These are phyloP conservation scores for Gastrophysa polygoni DNA, from an alignment of 2,888 invertebrate genomes.

Conservation along the genomic window DNA sequence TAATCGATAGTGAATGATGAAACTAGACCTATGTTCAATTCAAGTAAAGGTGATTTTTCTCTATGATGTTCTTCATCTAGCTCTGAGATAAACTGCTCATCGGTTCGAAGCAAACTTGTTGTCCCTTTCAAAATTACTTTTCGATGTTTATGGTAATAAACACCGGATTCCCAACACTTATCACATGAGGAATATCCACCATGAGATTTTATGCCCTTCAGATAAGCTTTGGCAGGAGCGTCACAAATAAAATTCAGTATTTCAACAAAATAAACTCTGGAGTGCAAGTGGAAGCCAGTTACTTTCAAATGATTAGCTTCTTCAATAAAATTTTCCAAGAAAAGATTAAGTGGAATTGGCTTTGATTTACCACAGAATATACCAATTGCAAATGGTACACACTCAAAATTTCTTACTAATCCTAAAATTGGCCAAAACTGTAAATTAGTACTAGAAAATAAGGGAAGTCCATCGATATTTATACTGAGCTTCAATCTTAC, in stretches of 20 bases:
- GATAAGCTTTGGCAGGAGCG: constrained; percentile 15
- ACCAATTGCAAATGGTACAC: constrained; percentile 4
- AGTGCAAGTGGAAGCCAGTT: not conserved
- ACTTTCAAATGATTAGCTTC: not conserved
- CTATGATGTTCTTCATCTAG: constrained; percentile 10
- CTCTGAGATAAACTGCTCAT: not conserved
- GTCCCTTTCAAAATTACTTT: constrained; percentile 4
- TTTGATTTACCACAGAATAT: constrained; percentile 5
- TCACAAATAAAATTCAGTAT: constrained; percentile 21
- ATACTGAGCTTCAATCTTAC: constrained; percentile 1
- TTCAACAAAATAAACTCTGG: constrained; percentile 8
- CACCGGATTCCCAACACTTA: constrained; percentile 1
- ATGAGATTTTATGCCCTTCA: constrained; percentile 18
- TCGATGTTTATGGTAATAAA: not conserved
- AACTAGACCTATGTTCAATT: constrained; percentile 12
- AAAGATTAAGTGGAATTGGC: constrained; percentile 7
- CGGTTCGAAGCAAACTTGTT: not conserved
- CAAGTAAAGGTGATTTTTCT: constrained; percentile 16
- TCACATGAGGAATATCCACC: constrained; percentile 16
- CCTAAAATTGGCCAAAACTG: constrained; percentile 5
- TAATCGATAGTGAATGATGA: constrained; percentile 22
- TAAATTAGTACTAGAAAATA: constrained; percentile 6
- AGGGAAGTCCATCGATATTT: constrained; percentile 6
- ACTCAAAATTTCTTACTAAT: constrained; percentile 1
- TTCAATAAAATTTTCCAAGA: constrained; percentile 13